A percentile compares a stretch with the other conserved stretches of the same genome.
Evolutionary conservation across 2,113 vertebrate species (phyloP).

Genomic region (Gallinago media): DNA sequence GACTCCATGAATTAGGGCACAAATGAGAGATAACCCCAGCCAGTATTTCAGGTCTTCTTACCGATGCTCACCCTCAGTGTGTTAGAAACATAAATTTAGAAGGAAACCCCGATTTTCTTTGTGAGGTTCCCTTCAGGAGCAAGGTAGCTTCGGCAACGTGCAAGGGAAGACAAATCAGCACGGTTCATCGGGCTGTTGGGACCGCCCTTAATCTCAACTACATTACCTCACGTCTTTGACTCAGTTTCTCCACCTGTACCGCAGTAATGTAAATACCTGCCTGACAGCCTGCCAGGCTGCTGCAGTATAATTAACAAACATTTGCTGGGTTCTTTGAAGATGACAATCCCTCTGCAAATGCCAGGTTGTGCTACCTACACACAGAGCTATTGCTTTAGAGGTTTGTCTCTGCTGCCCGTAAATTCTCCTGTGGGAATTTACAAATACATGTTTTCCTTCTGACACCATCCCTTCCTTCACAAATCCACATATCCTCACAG

Average conservation of each 20-base stretch:
- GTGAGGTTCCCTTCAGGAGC: accelerated
- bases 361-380: background rate
- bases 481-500: accelerated
- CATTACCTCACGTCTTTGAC: background rate
- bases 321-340: background rate
- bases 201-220: background rate
- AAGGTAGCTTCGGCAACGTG: background rate
- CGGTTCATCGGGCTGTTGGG: background rate
- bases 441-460: background rate
- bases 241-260: background rate
- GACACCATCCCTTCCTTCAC: background rate
- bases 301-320: background rate
- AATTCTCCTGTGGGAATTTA: background rate
- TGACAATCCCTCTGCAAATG: background rate
- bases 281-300: background rate
- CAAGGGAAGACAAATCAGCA: background rate
- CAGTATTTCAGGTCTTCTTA: background rate
- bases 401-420: background rate
- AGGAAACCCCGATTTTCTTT: background rate
- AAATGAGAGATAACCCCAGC: background rate
- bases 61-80: accelerated
- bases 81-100: background rate
- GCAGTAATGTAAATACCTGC: background rate
- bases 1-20: background rate
- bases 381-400: background rate